phyloP scores from a whole-genome alignment of 1,140 invertebrate genomes.

The Metaphire vulgaris region DNA sequence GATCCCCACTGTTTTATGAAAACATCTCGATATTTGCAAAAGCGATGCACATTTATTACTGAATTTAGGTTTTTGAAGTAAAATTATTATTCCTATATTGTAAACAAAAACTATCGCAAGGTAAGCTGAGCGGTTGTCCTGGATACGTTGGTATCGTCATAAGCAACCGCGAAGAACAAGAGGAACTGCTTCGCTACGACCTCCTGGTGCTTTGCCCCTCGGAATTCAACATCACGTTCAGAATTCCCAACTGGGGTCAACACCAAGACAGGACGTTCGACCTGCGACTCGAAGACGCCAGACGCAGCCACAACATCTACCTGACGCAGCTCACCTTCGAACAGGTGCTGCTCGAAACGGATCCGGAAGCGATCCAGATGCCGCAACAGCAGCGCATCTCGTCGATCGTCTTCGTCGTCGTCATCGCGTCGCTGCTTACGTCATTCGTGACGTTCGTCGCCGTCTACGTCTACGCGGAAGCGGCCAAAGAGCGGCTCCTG shows the following conservation, averaged over 20 bases:
- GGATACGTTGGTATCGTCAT: slow-evolving; percentile 21
- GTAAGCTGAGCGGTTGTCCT: slow-evolving; percentile 24
- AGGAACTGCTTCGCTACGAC: slow-evolving; percentile 26
- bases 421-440: neutral
- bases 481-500: neutral
- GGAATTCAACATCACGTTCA: slow-evolving; percentile 27
- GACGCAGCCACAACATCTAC: slow-evolving; percentile 7
- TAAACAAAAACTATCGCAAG: too few relatives aligned
- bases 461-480: neutral
- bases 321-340: slow-evolving; percentile 23
- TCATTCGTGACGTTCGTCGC: neutral
- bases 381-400: neutral
- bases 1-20: too few relatives aligned
- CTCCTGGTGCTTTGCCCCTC: slow-evolving; percentile 22
- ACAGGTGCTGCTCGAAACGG: neutral
- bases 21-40: too few relatives aligned
- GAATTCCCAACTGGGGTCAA: slow-evolving; percentile 19
- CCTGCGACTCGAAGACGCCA: slow-evolving; percentile 16
- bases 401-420: neutral
- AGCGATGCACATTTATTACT: too few relatives aligned
- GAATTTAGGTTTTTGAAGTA: too few relatives aligned
- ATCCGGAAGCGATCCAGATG: neutral
- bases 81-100: too few relatives aligned
- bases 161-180: slow-evolving; percentile 15
- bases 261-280: slow-evolving; percentile 19